Evolutionary conservation across 2,888 invertebrate genomes (phyloP).

Genomic region (Alsophila aescularia): DNA sequence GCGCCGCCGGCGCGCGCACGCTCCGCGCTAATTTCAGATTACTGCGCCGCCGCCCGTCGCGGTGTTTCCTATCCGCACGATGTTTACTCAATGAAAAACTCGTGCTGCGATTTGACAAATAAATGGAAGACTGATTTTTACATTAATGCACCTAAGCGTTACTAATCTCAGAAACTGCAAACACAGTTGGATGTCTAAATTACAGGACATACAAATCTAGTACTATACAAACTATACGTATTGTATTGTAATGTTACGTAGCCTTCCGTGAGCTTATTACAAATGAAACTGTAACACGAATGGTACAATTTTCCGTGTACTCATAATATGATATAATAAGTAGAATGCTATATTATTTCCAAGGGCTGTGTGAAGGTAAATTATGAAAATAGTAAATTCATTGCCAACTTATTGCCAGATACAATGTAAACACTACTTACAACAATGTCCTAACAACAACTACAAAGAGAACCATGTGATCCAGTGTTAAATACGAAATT

Average conservation of each 20-base stretch:
- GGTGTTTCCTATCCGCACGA: conserved; percentile 50
- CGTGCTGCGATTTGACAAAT: conserved; percentile 3
- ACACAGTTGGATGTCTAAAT: neutral
- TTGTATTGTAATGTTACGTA: neutral
- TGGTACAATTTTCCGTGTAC: neutral
- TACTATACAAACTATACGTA: neutral
- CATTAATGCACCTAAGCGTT: too few relatives aligned
- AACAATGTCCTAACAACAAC: too few relatives aligned
- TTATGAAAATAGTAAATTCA: too few relatives aligned
- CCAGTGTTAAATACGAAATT: neutral
- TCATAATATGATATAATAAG: too few relatives aligned
- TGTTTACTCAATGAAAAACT: conserved; percentile 38
- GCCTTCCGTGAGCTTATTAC: neutral
- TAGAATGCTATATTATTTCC: too few relatives aligned
- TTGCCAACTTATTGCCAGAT: too few relatives aligned
- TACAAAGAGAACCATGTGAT: too few relatives aligned
- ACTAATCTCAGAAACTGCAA: neutral
- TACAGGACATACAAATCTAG: neutral
- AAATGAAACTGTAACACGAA: neutral
- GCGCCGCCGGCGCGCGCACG: conserved; percentile 39
- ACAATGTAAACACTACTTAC: too few relatives aligned
- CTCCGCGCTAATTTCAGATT: conserved; percentile 29
- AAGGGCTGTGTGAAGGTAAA: too few relatives aligned
- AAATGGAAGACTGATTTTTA: too few relatives aligned
- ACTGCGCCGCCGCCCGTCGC: conserved; percentile 36